Percentiles rank a stretch among this genome's conserved stretches.
Evolutionary conservation across 1,140 invertebrate species (phyloP).

Genomic region (Spodoptera frugiperda): DNA sequence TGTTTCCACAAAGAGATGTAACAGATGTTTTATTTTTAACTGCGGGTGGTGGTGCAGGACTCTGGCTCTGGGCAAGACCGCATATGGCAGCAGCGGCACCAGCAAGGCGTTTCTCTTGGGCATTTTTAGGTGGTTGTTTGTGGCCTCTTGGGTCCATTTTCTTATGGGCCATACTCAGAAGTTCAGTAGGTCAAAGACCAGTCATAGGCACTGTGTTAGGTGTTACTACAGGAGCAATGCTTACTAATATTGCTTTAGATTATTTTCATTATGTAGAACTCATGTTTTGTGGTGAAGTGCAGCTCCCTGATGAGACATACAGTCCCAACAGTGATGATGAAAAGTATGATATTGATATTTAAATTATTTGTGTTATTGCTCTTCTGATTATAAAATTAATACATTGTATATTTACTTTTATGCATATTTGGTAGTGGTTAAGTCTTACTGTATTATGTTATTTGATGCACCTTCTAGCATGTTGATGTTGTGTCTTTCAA

Average conservation of each 20-base stretch:
- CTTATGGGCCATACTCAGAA: slow-evolving; percentile 83
- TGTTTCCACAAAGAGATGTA: slow-evolving; percentile 81
- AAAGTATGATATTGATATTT: slow-evolving; percentile 84
- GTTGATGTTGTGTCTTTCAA: slow-evolving; percentile 34
- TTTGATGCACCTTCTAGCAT: slow-evolving; percentile 51
- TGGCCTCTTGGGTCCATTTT: slow-evolving; percentile 84
- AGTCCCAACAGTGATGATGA: slow-evolving; percentile 85
- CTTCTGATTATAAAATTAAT: slow-evolving; percentile 6
- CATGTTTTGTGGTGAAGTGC: slow-evolving; percentile 82
- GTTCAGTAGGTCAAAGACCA: slow-evolving; percentile 80
- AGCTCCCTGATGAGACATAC: slow-evolving; percentile 78
- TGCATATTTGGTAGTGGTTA: slow-evolving; percentile 52
- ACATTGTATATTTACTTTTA: slow-evolving; percentile 29
- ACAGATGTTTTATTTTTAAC: slow-evolving; percentile 82
- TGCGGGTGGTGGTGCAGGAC: slow-evolving; percentile 78
- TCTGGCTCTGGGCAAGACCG: slow-evolving; percentile 84
- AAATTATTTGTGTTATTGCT: slow-evolving; percentile 46
- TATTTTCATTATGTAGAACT: slow-evolving; percentile 85
- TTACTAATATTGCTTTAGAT: slow-evolving; percentile 83
- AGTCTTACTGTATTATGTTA: slow-evolving; percentile 42
- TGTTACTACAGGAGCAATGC: slow-evolving; percentile 77
- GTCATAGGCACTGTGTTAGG: slow-evolving; percentile 79
- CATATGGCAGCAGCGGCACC: slow-evolving; percentile 83
- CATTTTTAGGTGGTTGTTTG: slow-evolving; percentile 81
- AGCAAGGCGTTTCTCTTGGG: slow-evolving; percentile 82